Percentiles rank a stretch among this genome's conserved stretches.
Evolutionary conservation across 2,797 vertebrate species (phyloP).

Genomic region (Vireo griseus): DNA sequence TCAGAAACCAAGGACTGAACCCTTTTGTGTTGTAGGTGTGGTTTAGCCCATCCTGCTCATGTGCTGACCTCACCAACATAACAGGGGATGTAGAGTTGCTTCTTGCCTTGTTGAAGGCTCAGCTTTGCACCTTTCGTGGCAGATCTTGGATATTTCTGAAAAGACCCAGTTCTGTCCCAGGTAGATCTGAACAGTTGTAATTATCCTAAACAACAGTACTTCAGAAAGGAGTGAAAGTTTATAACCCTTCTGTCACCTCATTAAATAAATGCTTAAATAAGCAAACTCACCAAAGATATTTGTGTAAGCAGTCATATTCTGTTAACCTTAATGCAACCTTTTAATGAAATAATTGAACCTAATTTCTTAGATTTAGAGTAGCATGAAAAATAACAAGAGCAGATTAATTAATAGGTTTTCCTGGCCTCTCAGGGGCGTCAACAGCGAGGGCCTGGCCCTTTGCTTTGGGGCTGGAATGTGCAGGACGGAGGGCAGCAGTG

Average conservation of each 20-base stretch:
- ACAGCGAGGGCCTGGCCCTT: slow-evolving; percentile 33
- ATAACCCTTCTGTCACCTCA: slow-evolving; percentile 14
- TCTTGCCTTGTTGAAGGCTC: neutral
- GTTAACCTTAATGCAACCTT: slow-evolving; percentile 61
- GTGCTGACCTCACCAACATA: neutral
- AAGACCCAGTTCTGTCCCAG: neutral
- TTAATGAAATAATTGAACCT: slow-evolving; percentile 65
- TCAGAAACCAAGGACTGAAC: neutral
- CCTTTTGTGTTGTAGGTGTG: neutral
- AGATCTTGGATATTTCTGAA: neutral
- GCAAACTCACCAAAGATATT: slow-evolving; percentile 26
- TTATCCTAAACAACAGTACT: neutral
- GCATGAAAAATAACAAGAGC: slow-evolving; percentile 61
- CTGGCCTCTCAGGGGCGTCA: slow-evolving; percentile 26
- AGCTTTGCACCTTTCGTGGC: neutral
- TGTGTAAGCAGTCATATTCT: slow-evolving; percentile 52
- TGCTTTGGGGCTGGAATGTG: slow-evolving; percentile 52
- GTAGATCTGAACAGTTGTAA: neutral
- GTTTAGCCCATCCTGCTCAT: neutral
- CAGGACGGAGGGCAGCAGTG: slow-evolving; percentile 49
- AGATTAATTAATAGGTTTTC: slow-evolving; percentile 68
- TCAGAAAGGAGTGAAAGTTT: slow-evolving; percentile 32
- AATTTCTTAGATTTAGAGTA: slow-evolving; percentile 51
- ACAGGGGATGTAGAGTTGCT: neutral
- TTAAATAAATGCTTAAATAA: slow-evolving; percentile 60